Evolutionary conservation across 2,113 vertebrate species (phyloP), one percentile per base, ranked within the genome.

Genomic region (Sorex araneus): DNA sequence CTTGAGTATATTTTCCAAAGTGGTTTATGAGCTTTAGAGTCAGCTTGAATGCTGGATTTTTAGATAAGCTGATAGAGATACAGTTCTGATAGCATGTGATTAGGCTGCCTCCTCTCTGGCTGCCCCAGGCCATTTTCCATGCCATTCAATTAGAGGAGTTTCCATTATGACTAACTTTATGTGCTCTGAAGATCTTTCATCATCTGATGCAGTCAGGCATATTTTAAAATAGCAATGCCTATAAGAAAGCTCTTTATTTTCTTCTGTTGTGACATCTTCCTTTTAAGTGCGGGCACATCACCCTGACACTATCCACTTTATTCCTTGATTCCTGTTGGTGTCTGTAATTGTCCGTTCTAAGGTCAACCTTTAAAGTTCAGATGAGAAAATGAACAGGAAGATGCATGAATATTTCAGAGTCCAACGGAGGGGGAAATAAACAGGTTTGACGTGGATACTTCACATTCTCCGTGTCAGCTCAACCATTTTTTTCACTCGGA

Each of bases 81-180:
- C 1, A 71, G 79, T 80, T 75, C 64, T 81, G 94, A 45, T 83
- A 86, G 25, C 15, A 1, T 90, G 84, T 43, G 96, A 96, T 95
- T 77, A 83, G 85, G 15, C 82, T 40, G 66, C 32, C 75, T 45
- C 69, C 78, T 81, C 91, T 90, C 76, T 76, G n/a, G 90, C 40
- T 94, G 95, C 97, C 95, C 73, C 82, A 83, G 97, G 98, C 79
- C 66, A 97, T 98, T 98, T 98, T 98, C 98, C 98, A 96, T 97
- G 95, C 76, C 64, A 75, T 89, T 81, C 92, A 87, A 70, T 78
- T 91, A 97, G 91, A 96, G 96, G 92, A 97, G 93, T 97, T 98
- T 97, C 97, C 97, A 97, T 94, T 70, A 32, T 96, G 95, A 92
- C 75, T 66, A 84, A 86, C 45, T 95, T 69, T 81, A 84, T 93